Base-by-base conservation (phyloP, 30 jellyfish, hydroid and myxozoan genomes). In the Aurelia sp. region DNA sequence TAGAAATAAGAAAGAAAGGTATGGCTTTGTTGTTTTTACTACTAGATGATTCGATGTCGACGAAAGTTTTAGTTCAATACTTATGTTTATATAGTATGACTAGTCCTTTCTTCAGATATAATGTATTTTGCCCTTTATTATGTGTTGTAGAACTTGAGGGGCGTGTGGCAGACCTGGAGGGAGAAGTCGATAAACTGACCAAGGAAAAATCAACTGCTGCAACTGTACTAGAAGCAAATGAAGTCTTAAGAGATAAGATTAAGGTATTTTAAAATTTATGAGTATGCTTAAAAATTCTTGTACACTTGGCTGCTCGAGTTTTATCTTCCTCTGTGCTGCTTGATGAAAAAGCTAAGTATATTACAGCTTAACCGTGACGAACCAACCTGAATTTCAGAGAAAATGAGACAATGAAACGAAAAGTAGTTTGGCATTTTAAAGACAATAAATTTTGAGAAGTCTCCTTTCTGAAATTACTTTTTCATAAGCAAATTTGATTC, bases 1-100 rank as follows among this genome's bases (percentile, higher is more conserved):
- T 90, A 12, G 90, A 82, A 53, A 71, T 64, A 22, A 30, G 21
- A 51, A 90, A 82, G 57, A 62, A 82, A 74, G 97, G 97, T 82
- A 62, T 8, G 55, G 55, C 15, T 13, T 44, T 44, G 3, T 7
- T 13, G n/a, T 40, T 12, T 78, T 0, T 11, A 3, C 21, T 22
- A 11, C 37, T 17, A 18, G 71, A 15, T 20, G 47, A 5, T 72
- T 40, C 13, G 23, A 16, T 11, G 4, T 16, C 76, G 19, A 10
- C 13, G 16, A 9, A 6, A 15, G 60, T 61, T 61, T 19, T 12
- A 61, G 33, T 5, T 61, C 13, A 5, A 22, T 61, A 12, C 11
- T 4, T 15, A 5, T 57, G 66, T n/a, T 57, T 16, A 16, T 1
- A 13, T 8, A 13, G 10, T 44, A 16, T 44, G 55, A 44, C 55